Evolutionary conservation across 2,113 vertebrate species (phyloP), one percentile per base, ranked within the genome.

Genomic region (Lota lota): DNA sequence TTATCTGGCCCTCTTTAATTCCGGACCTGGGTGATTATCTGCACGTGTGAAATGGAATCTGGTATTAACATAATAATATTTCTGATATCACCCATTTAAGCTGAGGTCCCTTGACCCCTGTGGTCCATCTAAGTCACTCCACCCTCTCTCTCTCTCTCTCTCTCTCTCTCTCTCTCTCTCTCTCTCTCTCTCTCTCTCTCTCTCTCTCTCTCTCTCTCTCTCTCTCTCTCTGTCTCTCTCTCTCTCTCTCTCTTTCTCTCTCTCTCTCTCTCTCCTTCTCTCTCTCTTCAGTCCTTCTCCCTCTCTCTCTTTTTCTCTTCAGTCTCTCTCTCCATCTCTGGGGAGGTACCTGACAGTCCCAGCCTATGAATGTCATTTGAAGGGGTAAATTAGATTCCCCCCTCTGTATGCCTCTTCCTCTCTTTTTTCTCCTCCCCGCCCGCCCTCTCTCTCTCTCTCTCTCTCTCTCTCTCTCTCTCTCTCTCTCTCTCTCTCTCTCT

Each of bases 291-390:
- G 65, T 66, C 72, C 62, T 6, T 51, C 50, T 51, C 50, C 62
- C 50, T 51, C 50, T 51, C 50, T 51, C 50, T 16, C 50, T 51
- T 16, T 51, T 6, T 51, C 50, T 51, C 50, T 51, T 24, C 50
- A 14, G 11, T 51, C 50, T 51, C 50, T 51, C 50, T 7, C 50
- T 51, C 50, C 16, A 11, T 51, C 50, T 51, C 50, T 51, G 24
- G 85, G 88, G 86, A 91, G 89, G 87, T 89, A 90, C 87, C 75
- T 77, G 86, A 85, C 86, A 88, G 91, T 93, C 92, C 91, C 92
- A 91, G 91, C 84, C 92, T 92, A 93, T 93, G 92, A 92, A 93
- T 93, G 91, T 93, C 90, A 93, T 93, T 92, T 92, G 89, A 90
- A 87, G 89, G 86, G 88, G 77, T 78, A 91, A 92, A 91, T 92